Base-by-base conservation (phyloP, 2,797 vertebrate species). In the Cyprinella venusta region DNA sequence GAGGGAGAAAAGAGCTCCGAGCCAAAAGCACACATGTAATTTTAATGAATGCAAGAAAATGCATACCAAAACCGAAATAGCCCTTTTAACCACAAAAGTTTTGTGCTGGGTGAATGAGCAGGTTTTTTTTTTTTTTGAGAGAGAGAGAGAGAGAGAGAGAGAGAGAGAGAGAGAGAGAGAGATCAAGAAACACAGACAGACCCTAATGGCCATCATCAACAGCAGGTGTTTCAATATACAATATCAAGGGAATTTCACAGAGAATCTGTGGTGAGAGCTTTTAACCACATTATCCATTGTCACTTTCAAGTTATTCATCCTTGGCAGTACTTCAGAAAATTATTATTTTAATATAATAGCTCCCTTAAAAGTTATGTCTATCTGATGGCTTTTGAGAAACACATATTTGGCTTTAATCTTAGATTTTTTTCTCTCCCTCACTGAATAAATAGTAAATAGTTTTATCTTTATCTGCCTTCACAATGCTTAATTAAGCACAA, bases 291-390 rank as follows among this genome's bases (percentile, higher is more conserved):
- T 76, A 79, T 71, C 87, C 54, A 68, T 90, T 91, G 90, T 89
- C 89, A 88, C 88, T 86, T 91, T 91, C 93, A 91, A 93, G 92
- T 94, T 92, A 94, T 94, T 93, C 90, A 93, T 91, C 89, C 88
- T 87, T 90, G 90, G 91, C 92, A 90, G 87, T 89, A 92, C 85
- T 88, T 88, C 90, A 93, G 93, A 93, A 94, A 94, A 94, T 95
- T 67, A 92, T 89, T 92, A 83, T 93, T 93, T 94, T 94, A 93
- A 94, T 94, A 93, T 93, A 94, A 94, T 93, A 91, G 90, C 90
- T 91, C 89, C 92, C 90, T 94, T 93, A 93, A 94, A 94, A 92
- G 93, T 94, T 93, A 93, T 89, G 91, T 91, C 91, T 92, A 91
- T 94, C 92, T 92, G 92, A 93, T 93, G 90, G 90, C 89, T 93